Evolutionary conservation across 2,113 vertebrate species (phyloP), one percentile per base, ranked within the genome.

Genomic region (Hystrix brachyura): DNA sequence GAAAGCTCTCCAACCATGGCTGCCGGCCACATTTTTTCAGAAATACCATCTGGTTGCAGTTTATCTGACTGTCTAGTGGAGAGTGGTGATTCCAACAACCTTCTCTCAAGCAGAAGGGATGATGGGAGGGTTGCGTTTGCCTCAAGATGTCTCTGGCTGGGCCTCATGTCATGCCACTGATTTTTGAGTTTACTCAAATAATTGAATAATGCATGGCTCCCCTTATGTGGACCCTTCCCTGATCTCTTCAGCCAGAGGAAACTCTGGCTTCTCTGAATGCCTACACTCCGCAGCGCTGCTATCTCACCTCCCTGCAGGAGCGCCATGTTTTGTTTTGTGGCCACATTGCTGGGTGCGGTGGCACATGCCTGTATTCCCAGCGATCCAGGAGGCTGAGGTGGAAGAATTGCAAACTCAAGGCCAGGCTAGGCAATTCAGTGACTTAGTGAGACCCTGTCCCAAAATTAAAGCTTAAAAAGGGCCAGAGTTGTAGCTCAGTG

Each of bases 21-120:
- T 13, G 29, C 48, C 0, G 74, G 94, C 93, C 97, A 88, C 34
- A 4, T 65, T 87, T 74, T 87, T 92, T 78, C 59, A 82, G 23
- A 91, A 67, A 27, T 34, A 25, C 94, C 95, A 95, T 90, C 95
- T 96, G 97, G 80, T 80, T 74, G 71, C 91, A 27, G 84, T 62
- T 34, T 57, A 29, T 84, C 80, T 34, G 81, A 51, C 85, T 91
- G 65, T 84, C n/a, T 29, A 12, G n/a, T 48, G 79, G 51, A 80
- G 74, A 55, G 87, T 13, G 38, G 62, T 60, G 84, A 81, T 43
- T 53, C 82, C 65, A 90, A 7, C 87, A 32, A 17, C 46, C 38
- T 84, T 48, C 23, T 21, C 11, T 18, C 34, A 3, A 74, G 23
- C 11, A 51, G 13, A 34, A 89, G 89, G 65, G 38, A 5, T 5